Percentiles rank a stretch among this genome's conserved stretches.
Conservation (phyloP, 2,888 invertebrate genomes). For the Adineta ricciae region DNA sequence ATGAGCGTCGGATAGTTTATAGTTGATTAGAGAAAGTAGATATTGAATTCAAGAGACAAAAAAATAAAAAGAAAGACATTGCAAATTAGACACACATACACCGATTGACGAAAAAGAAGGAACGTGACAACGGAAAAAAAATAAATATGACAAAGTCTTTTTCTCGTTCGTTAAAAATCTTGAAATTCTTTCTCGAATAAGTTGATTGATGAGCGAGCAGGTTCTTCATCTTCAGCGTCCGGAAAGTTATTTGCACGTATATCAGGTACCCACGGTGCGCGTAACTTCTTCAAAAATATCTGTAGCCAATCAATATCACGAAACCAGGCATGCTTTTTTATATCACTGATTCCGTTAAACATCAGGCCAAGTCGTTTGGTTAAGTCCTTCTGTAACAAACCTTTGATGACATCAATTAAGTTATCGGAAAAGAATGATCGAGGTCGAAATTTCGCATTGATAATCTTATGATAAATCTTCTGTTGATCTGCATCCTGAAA, state of each 20-base stretch:
- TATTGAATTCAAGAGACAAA: not conserved
- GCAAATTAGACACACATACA: not conserved
- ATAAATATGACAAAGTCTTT: not conserved
- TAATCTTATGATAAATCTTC: constrained; percentile 99
- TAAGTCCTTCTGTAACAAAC: constrained; percentile 70
- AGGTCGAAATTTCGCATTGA: constrained; percentile 91
- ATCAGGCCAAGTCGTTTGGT: constrained; percentile 97
- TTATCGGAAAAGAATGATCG: constrained; percentile 97
- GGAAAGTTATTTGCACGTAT: constrained; percentile 25
- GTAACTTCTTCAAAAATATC: constrained; percentile 85
- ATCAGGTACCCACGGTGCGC: constrained; percentile 26
- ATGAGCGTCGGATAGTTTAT: not conserved
- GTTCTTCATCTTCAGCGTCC: constrained; percentile 96
- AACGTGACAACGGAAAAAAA: not conserved
- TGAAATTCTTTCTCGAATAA: constrained; percentile 99
- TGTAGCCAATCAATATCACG: constrained; percentile 97
- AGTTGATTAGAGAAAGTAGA: not conserved
- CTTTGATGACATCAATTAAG: constrained; percentile 88
- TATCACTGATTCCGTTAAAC: constrained; percentile 97
- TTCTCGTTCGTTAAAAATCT: constrained; percentile 61
- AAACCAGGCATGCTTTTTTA: constrained; percentile 98
- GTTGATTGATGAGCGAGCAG: constrained; percentile 95
- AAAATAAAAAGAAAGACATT: not conserved
- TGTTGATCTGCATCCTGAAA: constrained; percentile 92
- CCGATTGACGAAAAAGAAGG: not conserved